Evolutionary conservation across 2,113 vertebrate species (phyloP).

Genomic region (Reinhardtius hippoglossoides): DNA sequence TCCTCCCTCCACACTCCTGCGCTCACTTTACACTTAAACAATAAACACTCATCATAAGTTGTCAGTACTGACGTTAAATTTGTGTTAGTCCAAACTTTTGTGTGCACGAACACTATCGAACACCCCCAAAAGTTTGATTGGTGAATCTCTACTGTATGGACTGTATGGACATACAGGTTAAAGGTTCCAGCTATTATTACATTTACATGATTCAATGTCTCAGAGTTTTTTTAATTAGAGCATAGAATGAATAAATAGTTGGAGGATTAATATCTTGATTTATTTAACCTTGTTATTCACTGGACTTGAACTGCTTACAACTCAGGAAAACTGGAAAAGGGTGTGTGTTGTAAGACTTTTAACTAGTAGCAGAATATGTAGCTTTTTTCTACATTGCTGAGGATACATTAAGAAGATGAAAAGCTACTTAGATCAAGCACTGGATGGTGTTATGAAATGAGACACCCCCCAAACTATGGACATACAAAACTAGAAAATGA

Average conservation of each 20-base stretch:
- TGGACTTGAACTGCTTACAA: neutral
- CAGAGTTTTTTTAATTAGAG: too few relatives aligned
- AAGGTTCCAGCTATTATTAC: neutral
- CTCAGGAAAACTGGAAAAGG: neutral
- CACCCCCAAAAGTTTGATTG: neutral
- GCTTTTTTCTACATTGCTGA: neutral
- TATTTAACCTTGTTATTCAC: neutral
- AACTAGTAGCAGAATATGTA: neutral
- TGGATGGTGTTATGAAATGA: constrained; percentile 12
- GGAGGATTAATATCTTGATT: neutral
- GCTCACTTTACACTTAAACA: too few relatives aligned
- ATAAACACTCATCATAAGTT: too few relatives aligned
- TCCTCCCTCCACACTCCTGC: too few relatives aligned
- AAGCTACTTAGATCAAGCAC: neutral
- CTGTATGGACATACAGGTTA: neutral
- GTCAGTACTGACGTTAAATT: too few relatives aligned
- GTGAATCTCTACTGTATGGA: neutral
- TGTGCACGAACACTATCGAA: too few relatives aligned
- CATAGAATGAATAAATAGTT: too few relatives aligned
- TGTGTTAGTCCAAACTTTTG: too few relatives aligned
- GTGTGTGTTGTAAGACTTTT: neutral
- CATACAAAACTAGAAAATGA: neutral
- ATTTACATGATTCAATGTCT: too few relatives aligned
- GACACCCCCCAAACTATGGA: neutral
- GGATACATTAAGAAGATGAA: neutral